Evolutionary conservation across 2,113 vertebrate genomes (phyloP).

Genomic region (Arizona elegans): DNA sequence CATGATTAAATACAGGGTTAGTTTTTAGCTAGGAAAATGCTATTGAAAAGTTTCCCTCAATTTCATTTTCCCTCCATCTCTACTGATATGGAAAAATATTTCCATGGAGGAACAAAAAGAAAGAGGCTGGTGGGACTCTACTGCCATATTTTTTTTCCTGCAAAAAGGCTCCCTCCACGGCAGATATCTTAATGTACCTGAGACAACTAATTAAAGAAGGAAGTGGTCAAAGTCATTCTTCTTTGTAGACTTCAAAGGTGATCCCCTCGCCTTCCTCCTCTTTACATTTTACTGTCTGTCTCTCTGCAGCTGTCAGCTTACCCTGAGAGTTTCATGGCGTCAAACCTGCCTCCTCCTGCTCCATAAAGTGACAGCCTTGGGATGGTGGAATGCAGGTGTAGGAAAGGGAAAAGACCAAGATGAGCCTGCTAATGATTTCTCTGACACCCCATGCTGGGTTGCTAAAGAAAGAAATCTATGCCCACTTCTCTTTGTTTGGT

Average conservation of each 20-base stretch:
- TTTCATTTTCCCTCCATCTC: neutral
- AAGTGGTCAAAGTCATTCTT: conserved; percentile 76
- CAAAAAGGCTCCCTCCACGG: conserved; percentile 20
- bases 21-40: neutral
- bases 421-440: conserved; percentile 61
- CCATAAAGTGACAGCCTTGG: conserved; percentile 76
- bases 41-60: neutral
- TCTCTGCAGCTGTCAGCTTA: conserved; percentile 72
- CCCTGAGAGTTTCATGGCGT: conserved; percentile 67
- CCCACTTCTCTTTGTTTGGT: conserved; percentile 56
- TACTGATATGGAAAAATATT: neutral
- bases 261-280: conserved; percentile 67
- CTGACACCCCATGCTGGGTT: conserved; percentile 66
- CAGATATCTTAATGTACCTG: conserved; percentile 61
- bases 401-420: conserved; percentile 64
- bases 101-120: neutral
- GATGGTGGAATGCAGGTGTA: conserved; percentile 71
- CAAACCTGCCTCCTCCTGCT: conserved; percentile 79
- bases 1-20: conserved; percentile 21
- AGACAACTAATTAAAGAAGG: conserved; percentile 71
- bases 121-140: neutral
- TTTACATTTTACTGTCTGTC: conserved; percentile 81
- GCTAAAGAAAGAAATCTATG: conserved; percentile 35
- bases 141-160: neutral
- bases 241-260: conserved; percentile 78